phyloP scores from a whole-genome alignment of 2,113 vertebrate species.

The Micromys minutus region DNA sequence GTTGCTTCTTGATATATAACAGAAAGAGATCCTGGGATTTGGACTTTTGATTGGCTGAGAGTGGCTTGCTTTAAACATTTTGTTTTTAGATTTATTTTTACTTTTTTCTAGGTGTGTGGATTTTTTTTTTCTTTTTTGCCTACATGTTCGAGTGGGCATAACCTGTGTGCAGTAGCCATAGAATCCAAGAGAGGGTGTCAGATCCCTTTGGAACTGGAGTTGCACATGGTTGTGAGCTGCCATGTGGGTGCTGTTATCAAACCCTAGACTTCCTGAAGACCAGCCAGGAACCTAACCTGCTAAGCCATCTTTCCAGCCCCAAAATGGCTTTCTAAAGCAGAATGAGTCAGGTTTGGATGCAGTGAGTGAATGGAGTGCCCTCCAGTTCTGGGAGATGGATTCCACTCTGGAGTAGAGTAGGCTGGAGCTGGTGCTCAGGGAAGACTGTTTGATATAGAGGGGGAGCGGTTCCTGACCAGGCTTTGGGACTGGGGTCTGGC shows the following conservation, averaged over 20 bases:
- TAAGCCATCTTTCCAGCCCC: not conserved
- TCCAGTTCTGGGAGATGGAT: not conserved
- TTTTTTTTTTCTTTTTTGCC: not conserved
- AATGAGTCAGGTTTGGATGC: no score
- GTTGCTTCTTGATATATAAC: not conserved
- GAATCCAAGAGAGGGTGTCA: not conserved
- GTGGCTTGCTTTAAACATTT: not conserved
- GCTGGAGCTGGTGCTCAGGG: not conserved
- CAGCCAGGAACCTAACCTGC: not conserved
- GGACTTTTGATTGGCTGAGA: not conserved
- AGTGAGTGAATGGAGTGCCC: not conserved
- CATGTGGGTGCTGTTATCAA: not conserved
- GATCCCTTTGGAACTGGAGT: not conserved
- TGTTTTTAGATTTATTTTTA: not conserved
- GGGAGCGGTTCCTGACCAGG: not conserved
- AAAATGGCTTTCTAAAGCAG: not conserved
- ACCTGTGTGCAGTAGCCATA: not conserved
- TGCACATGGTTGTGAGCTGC: not conserved
- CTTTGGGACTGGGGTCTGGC: no score
- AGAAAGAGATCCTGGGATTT: not conserved
- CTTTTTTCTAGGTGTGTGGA: not conserved
- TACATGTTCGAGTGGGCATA: not conserved
- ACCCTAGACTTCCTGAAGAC: not conserved
- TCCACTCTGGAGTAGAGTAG: not conserved
- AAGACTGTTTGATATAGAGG: not conserved